Evolutionary conservation across 2,797 vertebrate species (phyloP), one percentile per base, ranked within the genome.

Genomic region (Sylvia borin): DNA sequence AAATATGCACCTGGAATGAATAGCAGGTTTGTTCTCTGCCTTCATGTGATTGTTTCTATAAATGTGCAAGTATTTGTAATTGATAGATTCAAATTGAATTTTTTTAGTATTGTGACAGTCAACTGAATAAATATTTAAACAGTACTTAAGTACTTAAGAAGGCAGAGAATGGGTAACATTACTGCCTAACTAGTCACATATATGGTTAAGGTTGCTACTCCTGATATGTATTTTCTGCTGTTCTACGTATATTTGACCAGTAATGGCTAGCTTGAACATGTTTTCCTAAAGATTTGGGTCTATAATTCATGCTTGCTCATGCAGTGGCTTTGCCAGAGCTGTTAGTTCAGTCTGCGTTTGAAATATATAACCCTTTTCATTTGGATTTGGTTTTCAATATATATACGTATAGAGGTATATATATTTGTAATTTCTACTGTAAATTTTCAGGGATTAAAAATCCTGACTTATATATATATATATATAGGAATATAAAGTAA

Each of bases 361-460:
- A 89, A 71, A 79, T 54, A 24, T 3, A 14, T 36, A 66, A 45
- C 50, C 29, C 15, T 86, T 66, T 61, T 15, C 5, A 7, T 54
- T 57, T 89, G 50, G 31, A 50, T 68, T 66, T 79, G 43, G 3
- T 68, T 91, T 76, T 80, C 36, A n/a, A 38, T 67, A 66, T 53
- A 73, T 66, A 60, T 61, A 50, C 32, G 32, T 45, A 40, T 27
- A 45, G 29, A 27, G 34, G 15, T 75, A 31, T 86, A 50, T 88
- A 8, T 53, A 79, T 65, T 78, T 92, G 47, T 68, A 61, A 68
- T 68, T 78, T 87, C 55, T 60, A 24, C 42, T 4, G 4, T 31
- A 78, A 53, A 27, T 86, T 80, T 77, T 83, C 67, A 70, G 32
- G n/a, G n/a, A 70, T 68, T 91, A 54, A n/a, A 94, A 80, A n/a